Evolutionary conservation across 2,113 vertebrate genomes (phyloP), one percentile per base, ranked within the genome.

Genomic region (Festucalex cinctus): DNA sequence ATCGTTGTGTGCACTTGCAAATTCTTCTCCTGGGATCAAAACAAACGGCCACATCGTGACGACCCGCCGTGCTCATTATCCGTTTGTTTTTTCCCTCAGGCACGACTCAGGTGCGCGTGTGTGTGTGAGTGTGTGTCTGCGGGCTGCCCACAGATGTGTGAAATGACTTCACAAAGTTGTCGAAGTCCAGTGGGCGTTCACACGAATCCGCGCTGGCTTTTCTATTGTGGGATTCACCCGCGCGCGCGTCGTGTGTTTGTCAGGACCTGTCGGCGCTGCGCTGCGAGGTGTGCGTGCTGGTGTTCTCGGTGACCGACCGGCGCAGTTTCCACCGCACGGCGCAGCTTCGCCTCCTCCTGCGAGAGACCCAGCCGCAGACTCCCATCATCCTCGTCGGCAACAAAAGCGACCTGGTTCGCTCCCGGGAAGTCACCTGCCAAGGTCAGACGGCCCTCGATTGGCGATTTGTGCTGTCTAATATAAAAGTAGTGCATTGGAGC

Each of bases 371-470:
- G 66, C 94, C 92, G 0, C 93, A 94, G 58, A 92, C 94, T 36
- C 94, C 95, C 62, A 93, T 96, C 79, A 96, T 96, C 88, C 90
- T 96, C 0, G 94, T 95, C 9, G 95, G 94, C 70, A 96, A 96
- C 79, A 95, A 95, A 86, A 95, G 93, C 1, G 94, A 95, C 83
- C 87, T 95, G 7, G 95, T 94, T 0, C 93, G 95, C 41, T 93
- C 93, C 0, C 84, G 95, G 26, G 95, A 95, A 70, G 94, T 96
- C 64, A 92, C 90, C 5, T 56, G 87, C 26, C 93, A 96, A 84
- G 95, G 95, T 92, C 12, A 62, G 39, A 62, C 14, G 6, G 28
- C 28, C 28, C 28, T 32, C 28, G 4, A 32, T 32, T 32, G 28
- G 28, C 28, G 28, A 2, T 32, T 32, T 32, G 28, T 32, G 28